These are phyloP conservation scores for Andrena dorsata DNA, from an alignment of 2,888 invertebrate genomes.

Conservation along the genomic window DNA sequence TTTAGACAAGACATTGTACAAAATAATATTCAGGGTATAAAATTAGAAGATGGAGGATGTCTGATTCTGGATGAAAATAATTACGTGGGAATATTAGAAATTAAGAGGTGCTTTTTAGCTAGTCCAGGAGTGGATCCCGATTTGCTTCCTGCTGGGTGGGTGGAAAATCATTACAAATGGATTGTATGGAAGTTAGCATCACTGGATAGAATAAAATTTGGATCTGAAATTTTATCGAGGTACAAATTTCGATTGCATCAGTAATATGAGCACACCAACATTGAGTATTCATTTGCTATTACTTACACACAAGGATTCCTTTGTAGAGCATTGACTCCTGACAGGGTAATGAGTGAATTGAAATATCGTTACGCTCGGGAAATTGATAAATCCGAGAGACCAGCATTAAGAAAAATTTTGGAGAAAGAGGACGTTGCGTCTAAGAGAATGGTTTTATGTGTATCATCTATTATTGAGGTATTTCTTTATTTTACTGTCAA, in stretches of 20 bases:
- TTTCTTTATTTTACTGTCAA: constrained; percentile 66
- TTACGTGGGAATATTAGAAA: constrained; percentile 86
- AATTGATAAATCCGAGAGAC: constrained; percentile 90
- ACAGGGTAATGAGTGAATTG: constrained; percentile 90
- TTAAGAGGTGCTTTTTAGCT: constrained; percentile 86
- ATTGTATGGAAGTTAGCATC: constrained; percentile 93
- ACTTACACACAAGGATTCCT: constrained; percentile 24
- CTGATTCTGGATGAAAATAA: constrained; percentile 85
- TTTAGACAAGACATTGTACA: constrained; percentile 71
- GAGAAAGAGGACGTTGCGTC: constrained; percentile 91
- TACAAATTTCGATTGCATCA: constrained; percentile 67
- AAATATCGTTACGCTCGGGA: constrained; percentile 92
- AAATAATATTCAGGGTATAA: constrained; percentile 79
- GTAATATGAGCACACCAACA: neutral
- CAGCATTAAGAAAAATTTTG: constrained; percentile 90
- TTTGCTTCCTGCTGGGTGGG: constrained; percentile 89
- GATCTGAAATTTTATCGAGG: constrained; percentile 80
- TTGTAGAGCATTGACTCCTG: constrained; percentile 86
- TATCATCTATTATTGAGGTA: constrained; percentile 86
- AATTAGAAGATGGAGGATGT: constrained; percentile 85
- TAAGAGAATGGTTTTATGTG: constrained; percentile 90
- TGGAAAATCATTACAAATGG: constrained; percentile 91
- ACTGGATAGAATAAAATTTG: constrained; percentile 87
- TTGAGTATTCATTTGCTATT: constrained; percentile 4
- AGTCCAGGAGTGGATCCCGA: constrained; percentile 88